Base-by-base conservation (phyloP, 2,888 invertebrate genomes). In the Scaptodrosophila latifasciaeformis region DNA sequence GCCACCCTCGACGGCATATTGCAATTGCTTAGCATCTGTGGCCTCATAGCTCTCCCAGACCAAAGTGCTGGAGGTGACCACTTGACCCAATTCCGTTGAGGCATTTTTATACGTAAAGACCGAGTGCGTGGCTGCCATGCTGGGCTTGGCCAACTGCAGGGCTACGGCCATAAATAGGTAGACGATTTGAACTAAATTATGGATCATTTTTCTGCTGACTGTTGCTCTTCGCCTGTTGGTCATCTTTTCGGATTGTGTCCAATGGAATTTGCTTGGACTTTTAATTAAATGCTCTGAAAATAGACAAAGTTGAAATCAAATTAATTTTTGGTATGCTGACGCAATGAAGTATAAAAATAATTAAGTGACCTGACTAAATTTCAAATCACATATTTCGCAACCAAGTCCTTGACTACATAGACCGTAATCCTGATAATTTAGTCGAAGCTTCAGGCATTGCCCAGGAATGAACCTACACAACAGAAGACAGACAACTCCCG, bases 21-120 rank as follows among this genome's bases (percentile, higher is more conserved):
- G 88, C 48, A 90, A 87, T 64, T 89, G 88, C 18, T 87, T 86
- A 13, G 86, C 82, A 63, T 87, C 87, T 59, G 84, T 87, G 1
- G 81, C 74, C 51, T 83, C 84, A 44, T 87, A 87, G 1, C 90
- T 89, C 47, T 92, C 88, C 95, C 95, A 95, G 80, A 90, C 90
- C 47, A 95, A 88, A 0, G 94, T 93, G 76, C 92, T 93, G 5
- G 95, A 95, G 2, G 95, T 95, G 49, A 93, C 88, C 51, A 91
- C 88, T 85, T 94, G 93, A 58, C 90, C 90, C 57, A 89, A 53
- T 49, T 67, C 60, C 27, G 84, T 81, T 5, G 84, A 80, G 80
- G 87, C 46, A 45, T 83, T 82, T 65, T 82, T 82, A 51, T 81
- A 84, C 7, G 77, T 85, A 29, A 70, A 68, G 34, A 85, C 86